Percentiles rank a stretch among this genome's conserved stretches.
phyloP scores from a whole-genome alignment of 2,797 vertebrate genomes.

The Lepus townsendii region DNA sequence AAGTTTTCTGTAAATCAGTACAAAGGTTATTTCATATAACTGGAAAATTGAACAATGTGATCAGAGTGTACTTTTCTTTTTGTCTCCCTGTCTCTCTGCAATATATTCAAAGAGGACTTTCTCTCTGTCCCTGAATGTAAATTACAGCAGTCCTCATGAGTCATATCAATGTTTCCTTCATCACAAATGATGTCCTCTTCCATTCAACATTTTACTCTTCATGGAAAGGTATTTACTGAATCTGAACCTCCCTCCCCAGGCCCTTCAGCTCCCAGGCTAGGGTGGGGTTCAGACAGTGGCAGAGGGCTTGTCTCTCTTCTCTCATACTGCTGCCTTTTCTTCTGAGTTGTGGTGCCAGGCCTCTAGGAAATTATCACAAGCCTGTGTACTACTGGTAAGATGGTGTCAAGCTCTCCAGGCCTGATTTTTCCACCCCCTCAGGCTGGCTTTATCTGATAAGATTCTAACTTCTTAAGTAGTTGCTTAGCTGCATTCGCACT shows the following conservation, averaged over 20 bases:
- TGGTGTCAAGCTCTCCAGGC: neutral
- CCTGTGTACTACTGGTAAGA: neutral
- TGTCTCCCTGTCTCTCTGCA: conserved; percentile 4
- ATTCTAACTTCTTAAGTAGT: neutral
- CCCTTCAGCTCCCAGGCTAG: neutral
- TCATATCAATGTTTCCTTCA: neutral
- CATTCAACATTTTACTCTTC: neutral
- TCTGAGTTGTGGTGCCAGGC: neutral
- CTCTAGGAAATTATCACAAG: neutral
- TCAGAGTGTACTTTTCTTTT: conserved; percentile 6
- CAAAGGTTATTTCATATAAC: neutral
- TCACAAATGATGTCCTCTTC: conserved; percentile 16
- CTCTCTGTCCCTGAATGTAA: neutral
- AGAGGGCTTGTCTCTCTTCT: neutral
- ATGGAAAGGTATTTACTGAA: neutral
- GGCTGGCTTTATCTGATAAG: neutral
- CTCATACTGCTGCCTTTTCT: neutral
- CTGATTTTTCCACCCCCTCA: neutral
- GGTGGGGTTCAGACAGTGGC: neutral
- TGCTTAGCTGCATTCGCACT: neutral
- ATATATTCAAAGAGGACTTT: neutral
- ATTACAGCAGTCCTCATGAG: neutral
- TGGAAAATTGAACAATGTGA: conserved; percentile 10
- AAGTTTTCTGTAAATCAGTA: neutral
- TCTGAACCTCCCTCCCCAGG: neutral